phyloP scores from a whole-genome alignment of 1,140 invertebrate species.

The Rhopalosiphum maidis region DNA sequence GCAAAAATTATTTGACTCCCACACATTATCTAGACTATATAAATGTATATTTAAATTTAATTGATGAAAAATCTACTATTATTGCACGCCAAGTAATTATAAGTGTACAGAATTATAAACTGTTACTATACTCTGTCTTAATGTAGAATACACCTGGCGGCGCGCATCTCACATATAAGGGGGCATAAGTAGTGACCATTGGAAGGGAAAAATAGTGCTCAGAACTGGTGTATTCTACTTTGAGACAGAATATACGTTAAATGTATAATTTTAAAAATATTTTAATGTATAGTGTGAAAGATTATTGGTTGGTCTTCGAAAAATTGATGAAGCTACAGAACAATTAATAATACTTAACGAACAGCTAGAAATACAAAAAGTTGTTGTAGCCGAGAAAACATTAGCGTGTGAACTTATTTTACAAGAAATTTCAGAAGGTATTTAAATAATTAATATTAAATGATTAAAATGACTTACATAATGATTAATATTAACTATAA shows the following conservation, averaged over 20 bases:
- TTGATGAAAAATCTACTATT: constrained; percentile 74
- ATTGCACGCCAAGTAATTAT: constrained; percentile 69
- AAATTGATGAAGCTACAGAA: constrained; percentile 80
- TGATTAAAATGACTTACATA: not conserved
- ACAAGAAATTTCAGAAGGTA: constrained; percentile 67
- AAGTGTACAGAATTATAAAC: not conserved
- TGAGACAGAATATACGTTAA: too few species aligned
- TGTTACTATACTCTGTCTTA: not conserved
- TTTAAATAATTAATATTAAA: not conserved
- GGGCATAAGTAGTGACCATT: too few species aligned
- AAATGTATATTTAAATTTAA: constrained; percentile 75
- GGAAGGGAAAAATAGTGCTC: too few species aligned
- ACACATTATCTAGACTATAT: constrained; percentile 90
- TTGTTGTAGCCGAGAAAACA: constrained; percentile 78
- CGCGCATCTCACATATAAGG: too few species aligned
- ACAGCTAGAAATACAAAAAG: constrained; percentile 77
- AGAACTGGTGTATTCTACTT: too few species aligned
- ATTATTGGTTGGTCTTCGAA: constrained; percentile 73
- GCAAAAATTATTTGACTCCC: constrained; percentile 86
- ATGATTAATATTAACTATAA: not conserved
- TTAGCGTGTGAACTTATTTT: constrained; percentile 76
- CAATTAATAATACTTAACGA: constrained; percentile 77
- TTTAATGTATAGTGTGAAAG: constrained; percentile 68
- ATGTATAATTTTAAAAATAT: not conserved
- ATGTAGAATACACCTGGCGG: too few species aligned